Conservation (phyloP, 2,113 vertebrate species). For the Eptesicus fuscus region DNA sequence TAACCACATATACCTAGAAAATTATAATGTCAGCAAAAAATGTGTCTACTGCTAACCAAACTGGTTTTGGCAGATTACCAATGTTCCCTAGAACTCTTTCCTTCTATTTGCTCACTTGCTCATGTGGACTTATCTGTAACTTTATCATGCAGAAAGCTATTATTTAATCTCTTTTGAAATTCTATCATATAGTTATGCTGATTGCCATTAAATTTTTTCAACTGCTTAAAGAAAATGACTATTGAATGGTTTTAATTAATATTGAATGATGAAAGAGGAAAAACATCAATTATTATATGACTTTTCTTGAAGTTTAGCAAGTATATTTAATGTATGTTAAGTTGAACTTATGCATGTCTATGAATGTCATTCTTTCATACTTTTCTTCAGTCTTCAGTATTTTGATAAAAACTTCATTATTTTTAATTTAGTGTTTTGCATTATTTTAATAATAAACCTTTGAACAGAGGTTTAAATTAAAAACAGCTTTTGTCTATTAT, state of each 20-base stretch:
- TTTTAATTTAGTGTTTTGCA: neutral
- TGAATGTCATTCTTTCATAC: neutral
- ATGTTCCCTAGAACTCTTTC: neutral
- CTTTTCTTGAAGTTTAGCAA: neutral
- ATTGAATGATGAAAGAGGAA: neutral
- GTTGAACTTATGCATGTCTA: neutral
- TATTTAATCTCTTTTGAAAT: neutral
- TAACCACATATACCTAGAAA: neutral
- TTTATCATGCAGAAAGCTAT: neutral
- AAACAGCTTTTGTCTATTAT: neutral
- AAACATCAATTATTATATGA: neutral
- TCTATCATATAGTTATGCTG: neutral
- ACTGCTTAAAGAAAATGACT: neutral
- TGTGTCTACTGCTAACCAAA: neutral
- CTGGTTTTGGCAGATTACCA: neutral
- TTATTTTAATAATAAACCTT: conserved; percentile 16
- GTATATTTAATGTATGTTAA: neutral
- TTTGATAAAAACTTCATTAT: neutral
- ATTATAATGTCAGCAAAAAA: neutral
- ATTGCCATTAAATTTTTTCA: neutral
- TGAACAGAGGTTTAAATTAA: neutral
- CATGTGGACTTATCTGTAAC: neutral
- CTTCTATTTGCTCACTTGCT: neutral
- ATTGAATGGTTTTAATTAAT: neutral
- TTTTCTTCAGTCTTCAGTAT: neutral